A percentile compares a stretch with the other conserved stretches of the same genome.
Conservation (phyloP, 2,888 invertebrate genomes). For the Heliconius aoede region DNA sequence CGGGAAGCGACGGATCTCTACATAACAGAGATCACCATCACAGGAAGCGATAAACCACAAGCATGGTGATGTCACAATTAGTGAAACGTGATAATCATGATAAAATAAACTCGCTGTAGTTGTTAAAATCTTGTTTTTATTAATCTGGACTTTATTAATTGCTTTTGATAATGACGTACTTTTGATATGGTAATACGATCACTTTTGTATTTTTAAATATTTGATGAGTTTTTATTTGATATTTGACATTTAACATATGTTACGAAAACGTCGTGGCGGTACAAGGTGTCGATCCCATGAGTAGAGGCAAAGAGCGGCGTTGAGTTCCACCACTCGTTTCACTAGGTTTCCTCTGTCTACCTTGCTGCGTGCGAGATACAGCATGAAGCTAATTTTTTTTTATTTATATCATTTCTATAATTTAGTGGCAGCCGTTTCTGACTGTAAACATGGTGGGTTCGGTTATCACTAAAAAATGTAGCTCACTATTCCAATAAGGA, state of each 20-base stretch:
- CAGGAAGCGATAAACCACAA: neutral
- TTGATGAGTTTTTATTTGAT: neutral
- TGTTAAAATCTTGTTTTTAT: neutral
- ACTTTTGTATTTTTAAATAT: neutral
- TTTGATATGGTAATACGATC: neutral
- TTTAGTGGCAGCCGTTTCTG: too few species aligned
- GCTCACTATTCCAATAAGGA: too few species aligned
- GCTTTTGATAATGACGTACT: neutral
- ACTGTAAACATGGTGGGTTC: too few species aligned
- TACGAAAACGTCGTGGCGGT: too few species aligned
- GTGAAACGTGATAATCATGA: neutral
- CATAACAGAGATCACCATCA: neutral
- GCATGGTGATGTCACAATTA: neutral
- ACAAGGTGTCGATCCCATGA: too few species aligned
- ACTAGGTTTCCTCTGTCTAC: too few species aligned
- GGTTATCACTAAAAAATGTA: too few species aligned
- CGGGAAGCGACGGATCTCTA: neutral
- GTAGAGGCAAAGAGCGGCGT: too few species aligned
- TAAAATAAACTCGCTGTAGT: neutral
- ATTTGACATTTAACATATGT: neutral
- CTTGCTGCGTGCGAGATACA: too few species aligned
- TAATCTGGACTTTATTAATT: neutral
- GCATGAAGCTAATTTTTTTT: too few species aligned
- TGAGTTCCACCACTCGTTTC: too few species aligned
- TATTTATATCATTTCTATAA: too few species aligned